Evolutionary conservation across 2,888 invertebrate genomes (phyloP), one percentile per base, ranked within the genome.

Genomic region (Pyralis farinalis): DNA sequence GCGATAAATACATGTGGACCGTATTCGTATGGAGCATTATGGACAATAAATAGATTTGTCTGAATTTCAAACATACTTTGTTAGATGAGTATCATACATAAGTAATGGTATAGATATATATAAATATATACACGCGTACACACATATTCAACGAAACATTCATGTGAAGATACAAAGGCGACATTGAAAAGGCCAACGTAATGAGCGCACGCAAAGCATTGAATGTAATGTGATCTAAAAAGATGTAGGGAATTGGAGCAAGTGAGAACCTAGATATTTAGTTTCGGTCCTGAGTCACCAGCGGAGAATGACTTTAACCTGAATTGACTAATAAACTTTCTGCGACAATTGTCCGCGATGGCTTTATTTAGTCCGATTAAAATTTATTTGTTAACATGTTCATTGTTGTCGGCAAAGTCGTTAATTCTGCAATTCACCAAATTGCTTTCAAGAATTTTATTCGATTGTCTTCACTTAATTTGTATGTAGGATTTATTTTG

Each of bases 211-310:
- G 58, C 61, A 61, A 58, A 53, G 60, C 65, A 61, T 66, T 71
- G 63, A 71, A 67, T 68, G 72, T 77, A 75, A 76, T 66, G 58
- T 68, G 69, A 77, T 78, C 71, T 66, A 62, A 67, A 71, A 71
- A 73, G 63, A 86, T 78, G 76, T 84, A 60, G 85, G 83, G 63
- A 79, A 84, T 65, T 74, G 63, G 87, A 80, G 62, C 85, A 71
- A 64, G 61, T 63, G 69, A 55, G 56, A 66, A 77, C 74, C 70
- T 74, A 79, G 71, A 67, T 78, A 71, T 78, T 83, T 77, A 78
- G 62, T 51, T 67, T 54, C 55, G 54, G 53, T 58, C 64, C 68
- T 80, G 81, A 83, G 64, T 84, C 81, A 79, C 65, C 71, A 61
- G 55, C 58, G 59, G 58, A 58, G 64, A 78, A 71, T 66, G 60